Percentiles rank a stretch among this genome's conserved stretches.
These are phyloP conservation scores for Drosophila kanapiae DNA, from an alignment of 1,140 invertebrate species.

Conservation along the genomic window DNA sequence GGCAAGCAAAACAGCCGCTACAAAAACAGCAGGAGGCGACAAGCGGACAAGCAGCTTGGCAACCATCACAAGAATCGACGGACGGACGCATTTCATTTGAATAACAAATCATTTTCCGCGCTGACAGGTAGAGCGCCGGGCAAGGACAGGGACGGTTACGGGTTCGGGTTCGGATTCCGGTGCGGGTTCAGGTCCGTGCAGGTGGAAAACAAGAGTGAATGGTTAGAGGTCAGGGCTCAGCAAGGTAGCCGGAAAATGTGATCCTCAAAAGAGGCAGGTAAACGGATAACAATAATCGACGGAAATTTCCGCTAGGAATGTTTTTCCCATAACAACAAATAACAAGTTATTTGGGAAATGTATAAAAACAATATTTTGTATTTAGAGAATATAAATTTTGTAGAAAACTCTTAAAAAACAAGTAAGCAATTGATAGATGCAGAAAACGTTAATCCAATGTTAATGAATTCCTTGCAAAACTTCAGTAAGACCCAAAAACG, in stretches of 20 bases:
- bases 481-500: too few species aligned
- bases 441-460: too few species aligned
- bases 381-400: not conserved
- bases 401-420: too few species aligned
- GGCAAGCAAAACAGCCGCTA: conserved; percentile 17
- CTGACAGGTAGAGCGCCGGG: conserved; percentile 65
- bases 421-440: too few species aligned
- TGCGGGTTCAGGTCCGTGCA: conserved; percentile 21
- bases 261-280: conserved; percentile 29
- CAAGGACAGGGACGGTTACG: conserved; percentile 42
- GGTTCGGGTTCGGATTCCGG: conserved; percentile 17
- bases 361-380: not conserved
- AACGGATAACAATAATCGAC: not conserved
- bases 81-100: conserved; percentile 66
- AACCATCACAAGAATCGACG: conserved; percentile 42
- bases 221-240: conserved; percentile 3
- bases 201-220: conserved; percentile 39
- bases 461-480: too few species aligned
- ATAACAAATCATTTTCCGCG: conserved; percentile 71
- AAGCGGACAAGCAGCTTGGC: conserved; percentile 21
- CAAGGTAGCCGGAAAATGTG: conserved; percentile 14
- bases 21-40: conserved; percentile 52
- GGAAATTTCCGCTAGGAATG: conserved; percentile 35
- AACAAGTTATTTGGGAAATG: not conserved
- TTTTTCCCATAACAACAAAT: conserved; percentile 5